Evolutionary conservation across 2,113 vertebrate genomes (phyloP), one percentile per base, ranked within the genome.

Genomic region (Meriones unguiculatus): DNA sequence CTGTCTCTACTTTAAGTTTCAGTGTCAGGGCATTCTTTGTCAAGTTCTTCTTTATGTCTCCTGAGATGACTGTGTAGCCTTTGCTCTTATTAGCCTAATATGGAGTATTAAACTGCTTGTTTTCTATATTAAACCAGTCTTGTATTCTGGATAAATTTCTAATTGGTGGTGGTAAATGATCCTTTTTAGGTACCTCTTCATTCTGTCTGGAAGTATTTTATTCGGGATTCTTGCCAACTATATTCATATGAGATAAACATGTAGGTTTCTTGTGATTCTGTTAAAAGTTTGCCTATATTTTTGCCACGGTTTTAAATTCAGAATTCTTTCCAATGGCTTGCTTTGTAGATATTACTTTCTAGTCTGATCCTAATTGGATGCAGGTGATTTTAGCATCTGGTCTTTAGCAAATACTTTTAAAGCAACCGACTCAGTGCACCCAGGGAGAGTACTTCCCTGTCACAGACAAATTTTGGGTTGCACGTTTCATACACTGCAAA

Each of bases 321-420:
- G 35, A 77, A 84, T 67, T 78, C 72, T 82, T 82, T 54, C 64
- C 52, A 57, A 10, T 38, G 62, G 41, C 18, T 96, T 91, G 38
- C 70, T 75, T 17, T 93, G 30, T 30, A 70, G 59, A 38, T 93
- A 52, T 88, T 69, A 46, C 32, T 85, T 93, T 46, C 38, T 32
- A 12, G 15, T 67, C 38, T 20, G 59, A 41, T 50, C 9, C 38
- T 85, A 67, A 65, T 32, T 46, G 82, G 62, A 67, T 50, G 62
- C 28, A 85, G 8, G 38, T 85, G 28, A 1, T 67, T 38, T 46
- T 20, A 85, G 6, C 32, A 91, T 72, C 76, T 81, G 67, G 64
- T 30, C 80, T 35, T 92, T 80, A 86, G 62, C 59, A 96, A 91
- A 80, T 50, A 75, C 73, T 82, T 90, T 57, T 64, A 89, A 87